phyloP scores from a whole-genome alignment of 2,797 vertebrate species.

The Anomalospiza imberbis region DNA sequence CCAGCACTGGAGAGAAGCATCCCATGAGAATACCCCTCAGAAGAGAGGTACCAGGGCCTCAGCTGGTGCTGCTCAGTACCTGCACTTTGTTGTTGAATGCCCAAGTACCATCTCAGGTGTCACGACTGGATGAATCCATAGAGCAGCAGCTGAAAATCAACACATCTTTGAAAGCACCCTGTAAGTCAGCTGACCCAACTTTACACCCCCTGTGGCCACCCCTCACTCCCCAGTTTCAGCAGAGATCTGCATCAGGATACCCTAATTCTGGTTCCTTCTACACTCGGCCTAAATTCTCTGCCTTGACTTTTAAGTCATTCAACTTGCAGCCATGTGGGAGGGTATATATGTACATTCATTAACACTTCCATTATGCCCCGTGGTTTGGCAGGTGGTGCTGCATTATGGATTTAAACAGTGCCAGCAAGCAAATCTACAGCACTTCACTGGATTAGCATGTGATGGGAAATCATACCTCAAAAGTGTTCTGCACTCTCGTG shows the following conservation, averaged over 20 bases:
- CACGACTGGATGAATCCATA: not conserved
- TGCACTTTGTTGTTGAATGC: not conserved
- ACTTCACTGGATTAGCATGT: not conserved
- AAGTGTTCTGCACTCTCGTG: not conserved
- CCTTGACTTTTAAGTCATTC: conserved; percentile 8
- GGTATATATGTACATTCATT: conserved; percentile 39
- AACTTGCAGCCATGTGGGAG: not conserved
- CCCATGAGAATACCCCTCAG: rapidly evolving
- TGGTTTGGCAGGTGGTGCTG: conserved; percentile 54
- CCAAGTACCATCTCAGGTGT: not conserved
- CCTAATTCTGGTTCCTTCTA: not conserved
- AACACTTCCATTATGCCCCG: conserved; percentile 47
- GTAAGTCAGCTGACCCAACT: not conserved
- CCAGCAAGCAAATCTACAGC: not conserved
- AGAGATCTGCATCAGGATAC: not conserved
- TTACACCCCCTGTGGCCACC: not conserved
- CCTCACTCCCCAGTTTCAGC: not conserved
- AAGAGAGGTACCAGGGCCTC: not conserved
- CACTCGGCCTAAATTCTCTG: not conserved
- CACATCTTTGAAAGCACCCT: not conserved
- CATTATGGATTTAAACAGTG: conserved; percentile 45
- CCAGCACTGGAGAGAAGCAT: not conserved
- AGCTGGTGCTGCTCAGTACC: not conserved
- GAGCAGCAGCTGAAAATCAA: not conserved
- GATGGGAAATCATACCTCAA: conserved; percentile 16